Evolutionary conservation across 2,888 invertebrate genomes (phyloP).

Genomic region (Bugula neritina): DNA sequence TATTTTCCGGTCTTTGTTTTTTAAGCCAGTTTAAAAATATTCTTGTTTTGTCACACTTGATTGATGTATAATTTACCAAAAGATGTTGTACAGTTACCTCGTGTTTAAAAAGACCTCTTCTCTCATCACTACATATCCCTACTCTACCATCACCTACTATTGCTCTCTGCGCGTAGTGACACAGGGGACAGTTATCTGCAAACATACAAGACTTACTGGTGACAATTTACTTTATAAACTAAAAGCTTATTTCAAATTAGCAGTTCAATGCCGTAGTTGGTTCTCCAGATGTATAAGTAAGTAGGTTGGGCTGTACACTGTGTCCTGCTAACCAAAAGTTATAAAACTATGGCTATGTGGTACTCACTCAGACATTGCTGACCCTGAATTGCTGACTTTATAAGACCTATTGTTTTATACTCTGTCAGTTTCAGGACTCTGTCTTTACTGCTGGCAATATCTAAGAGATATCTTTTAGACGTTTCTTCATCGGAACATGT

Average conservation of each 20-base stretch:
- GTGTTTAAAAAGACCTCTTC: slow-evolving; percentile 14
- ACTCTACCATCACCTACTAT: not conserved
- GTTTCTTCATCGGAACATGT: slow-evolving; percentile 10
- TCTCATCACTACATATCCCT: slow-evolving; percentile 16
- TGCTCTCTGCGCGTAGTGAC: slow-evolving; percentile 20
- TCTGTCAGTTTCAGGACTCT: slow-evolving; percentile 5
- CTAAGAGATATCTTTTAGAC: not conserved
- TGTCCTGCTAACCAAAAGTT: too few species aligned
- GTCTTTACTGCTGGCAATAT: not conserved
- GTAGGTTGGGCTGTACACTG: too few species aligned
- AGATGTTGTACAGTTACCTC: too few species aligned
- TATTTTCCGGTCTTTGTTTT: too few species aligned
- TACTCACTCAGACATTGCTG: slow-evolving; percentile 25
- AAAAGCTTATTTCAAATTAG: too few species aligned
- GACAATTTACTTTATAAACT: not conserved
- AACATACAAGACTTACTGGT: not conserved
- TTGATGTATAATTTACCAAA: too few species aligned
- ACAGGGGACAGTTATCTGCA: slow-evolving; percentile 22
- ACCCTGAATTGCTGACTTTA: slow-evolving; percentile 27
- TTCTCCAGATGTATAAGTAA: too few species aligned
- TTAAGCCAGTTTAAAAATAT: too few species aligned
- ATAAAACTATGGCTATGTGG: too few species aligned
- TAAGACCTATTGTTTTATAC: slow-evolving; percentile 13
- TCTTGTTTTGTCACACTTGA: too few species aligned
- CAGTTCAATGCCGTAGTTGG: too few species aligned